Evolutionary conservation across 2,797 vertebrate species (phyloP).

Genomic region (Lagodon rhomboides): DNA sequence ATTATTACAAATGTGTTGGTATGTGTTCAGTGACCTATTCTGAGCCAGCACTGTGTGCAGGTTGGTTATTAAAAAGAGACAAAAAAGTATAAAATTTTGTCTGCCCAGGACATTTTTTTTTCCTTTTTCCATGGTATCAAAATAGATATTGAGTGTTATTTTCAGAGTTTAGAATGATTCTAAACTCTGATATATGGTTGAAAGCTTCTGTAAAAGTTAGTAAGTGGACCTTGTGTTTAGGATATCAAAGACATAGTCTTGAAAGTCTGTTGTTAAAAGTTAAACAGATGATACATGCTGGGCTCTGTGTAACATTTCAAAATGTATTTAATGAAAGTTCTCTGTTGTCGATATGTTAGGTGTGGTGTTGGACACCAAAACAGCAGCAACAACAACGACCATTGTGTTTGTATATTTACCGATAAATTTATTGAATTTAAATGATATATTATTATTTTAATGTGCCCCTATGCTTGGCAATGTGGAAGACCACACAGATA

Average conservation of each 20-base stretch:
- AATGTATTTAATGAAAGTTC: background rate
- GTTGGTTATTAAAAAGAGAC: too few species aligned
- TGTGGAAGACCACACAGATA: conserved; percentile 41
- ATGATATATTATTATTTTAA: conserved; percentile 70
- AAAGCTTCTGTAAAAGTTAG: background rate
- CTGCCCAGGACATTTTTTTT: too few species aligned
- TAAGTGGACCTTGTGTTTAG: background rate
- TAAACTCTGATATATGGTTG: background rate
- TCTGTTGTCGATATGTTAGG: conserved; percentile 13
- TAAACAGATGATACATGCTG: background rate
- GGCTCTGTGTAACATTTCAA: background rate
- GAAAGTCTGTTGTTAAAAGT: background rate
- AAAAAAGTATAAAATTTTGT: too few species aligned
- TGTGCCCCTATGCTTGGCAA: conserved; percentile 54
- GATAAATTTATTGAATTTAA: conserved; percentile 76
- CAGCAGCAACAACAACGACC: conserved; percentile 31
- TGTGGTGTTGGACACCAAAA: conserved; percentile 26
- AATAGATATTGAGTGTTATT: too few species aligned
- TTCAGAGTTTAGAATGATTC: too few species aligned
- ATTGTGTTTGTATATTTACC: conserved; percentile 47
- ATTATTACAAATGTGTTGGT: too few species aligned
- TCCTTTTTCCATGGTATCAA: too few species aligned
- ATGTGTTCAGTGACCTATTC: too few species aligned
- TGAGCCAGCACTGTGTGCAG: too few species aligned
- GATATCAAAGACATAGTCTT: background rate